phyloP scores from a whole-genome alignment of 2,113 vertebrate genomes.

The Myiagra hebetior region DNA sequence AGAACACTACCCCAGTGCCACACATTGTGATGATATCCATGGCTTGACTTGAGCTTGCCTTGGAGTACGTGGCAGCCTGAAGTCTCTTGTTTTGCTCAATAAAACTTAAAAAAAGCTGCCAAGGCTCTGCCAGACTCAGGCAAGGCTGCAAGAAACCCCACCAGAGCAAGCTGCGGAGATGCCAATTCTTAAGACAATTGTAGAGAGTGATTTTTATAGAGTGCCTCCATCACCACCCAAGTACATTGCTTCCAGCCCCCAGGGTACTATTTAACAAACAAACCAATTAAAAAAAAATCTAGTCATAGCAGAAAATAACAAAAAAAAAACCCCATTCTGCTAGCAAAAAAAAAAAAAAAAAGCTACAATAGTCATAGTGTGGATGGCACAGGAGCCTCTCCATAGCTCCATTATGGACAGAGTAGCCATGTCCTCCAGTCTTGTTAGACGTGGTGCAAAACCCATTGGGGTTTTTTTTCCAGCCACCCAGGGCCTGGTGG shows the following conservation, averaged over 20 bases:
- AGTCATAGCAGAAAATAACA: neutral
- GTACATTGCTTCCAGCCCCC: neutral
- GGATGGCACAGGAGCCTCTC: neutral
- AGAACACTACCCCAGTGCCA: neutral
- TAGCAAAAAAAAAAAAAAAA: neutral
- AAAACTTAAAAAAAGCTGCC: neutral
- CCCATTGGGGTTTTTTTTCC: neutral
- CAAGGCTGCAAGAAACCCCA: neutral
- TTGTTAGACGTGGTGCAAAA: neutral
- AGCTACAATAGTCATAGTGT: neutral
- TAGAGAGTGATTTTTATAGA: neutral
- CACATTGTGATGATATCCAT: neutral
- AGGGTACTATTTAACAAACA: neutral
- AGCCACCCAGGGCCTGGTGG: neutral
- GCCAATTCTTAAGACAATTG: neutral
- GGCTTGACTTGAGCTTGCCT: neutral
- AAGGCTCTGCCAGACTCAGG: neutral
- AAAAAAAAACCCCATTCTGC: neutral
- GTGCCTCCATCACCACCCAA: neutral
- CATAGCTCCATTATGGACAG: accelerated
- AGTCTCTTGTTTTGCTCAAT: neutral
- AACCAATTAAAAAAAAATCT: neutral
- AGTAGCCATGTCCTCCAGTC: neutral
- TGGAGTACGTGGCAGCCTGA: neutral
- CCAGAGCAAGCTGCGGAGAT: neutral